Percentiles rank a stretch among this genome's conserved stretches.
Conservation (phyloP, 1,140 invertebrate species). For the Brachionus sp. region DNA sequence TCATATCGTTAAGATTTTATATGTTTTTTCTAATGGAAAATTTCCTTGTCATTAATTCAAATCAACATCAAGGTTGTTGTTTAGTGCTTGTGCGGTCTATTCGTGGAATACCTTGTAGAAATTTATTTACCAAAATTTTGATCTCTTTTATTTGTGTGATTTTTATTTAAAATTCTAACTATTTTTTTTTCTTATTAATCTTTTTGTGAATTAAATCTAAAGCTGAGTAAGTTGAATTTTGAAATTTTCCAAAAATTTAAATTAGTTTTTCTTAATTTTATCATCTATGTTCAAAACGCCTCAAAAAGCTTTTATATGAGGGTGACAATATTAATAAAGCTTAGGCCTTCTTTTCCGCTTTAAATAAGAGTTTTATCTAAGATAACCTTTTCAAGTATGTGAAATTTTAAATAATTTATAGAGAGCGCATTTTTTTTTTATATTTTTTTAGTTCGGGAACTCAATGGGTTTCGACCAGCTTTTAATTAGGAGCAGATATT, state of each 20-base stretch:
- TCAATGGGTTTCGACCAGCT: not conserved
- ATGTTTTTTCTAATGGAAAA: not conserved
- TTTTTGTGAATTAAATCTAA: not conserved
- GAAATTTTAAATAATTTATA: not conserved
- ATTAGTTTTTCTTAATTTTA: not conserved
- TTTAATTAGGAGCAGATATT: not conserved
- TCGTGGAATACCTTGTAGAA: not conserved
- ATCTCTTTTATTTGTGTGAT: not conserved
- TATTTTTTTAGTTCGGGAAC: not conserved
- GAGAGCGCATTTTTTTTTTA: not conserved
- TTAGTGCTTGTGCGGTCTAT: not conserved
- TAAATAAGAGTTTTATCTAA: not conserved
- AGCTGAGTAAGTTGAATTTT: slow-evolving; percentile 8
- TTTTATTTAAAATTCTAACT: not conserved
- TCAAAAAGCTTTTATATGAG: not conserved
- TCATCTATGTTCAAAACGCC: not conserved
- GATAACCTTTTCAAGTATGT: not conserved
- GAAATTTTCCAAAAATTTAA: slow-evolving; percentile 6
- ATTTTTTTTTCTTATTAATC: not conserved
- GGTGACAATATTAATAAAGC: not conserved
- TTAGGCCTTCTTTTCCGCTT: not conserved
- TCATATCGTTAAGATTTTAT: not conserved
- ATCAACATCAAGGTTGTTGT: not conserved
- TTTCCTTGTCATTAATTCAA: not conserved
- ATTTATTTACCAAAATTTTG: not conserved